Evolutionary conservation across 1,140 invertebrate species (phyloP), one percentile per base, ranked within the genome.

Genomic region (Stegodyphus mimosarum): DNA sequence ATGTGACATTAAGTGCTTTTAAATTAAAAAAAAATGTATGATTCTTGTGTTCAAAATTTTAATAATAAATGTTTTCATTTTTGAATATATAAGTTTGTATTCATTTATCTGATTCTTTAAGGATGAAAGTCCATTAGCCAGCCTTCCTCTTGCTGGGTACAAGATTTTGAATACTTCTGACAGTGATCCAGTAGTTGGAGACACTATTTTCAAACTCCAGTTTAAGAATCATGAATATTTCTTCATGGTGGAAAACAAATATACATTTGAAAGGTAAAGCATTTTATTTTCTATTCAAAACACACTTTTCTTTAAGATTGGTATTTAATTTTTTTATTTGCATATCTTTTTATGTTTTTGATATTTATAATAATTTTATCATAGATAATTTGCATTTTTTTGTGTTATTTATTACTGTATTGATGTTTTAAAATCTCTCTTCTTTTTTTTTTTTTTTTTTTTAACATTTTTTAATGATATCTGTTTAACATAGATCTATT

Each of bases 151-250:
- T 10, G 72, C 72, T 49, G 81, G 81, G 2, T 84, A 84, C 18
- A 75, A 60, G 50, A 76, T 84, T 50, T 63, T 70, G 64, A 66
- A 13, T 11, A 84, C 81, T 7, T 50, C 13, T 6, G 53, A 60
- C 18, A 51, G 15, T 66, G 81, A 84, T 84, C n/a, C 74, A 1
- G 73, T 84, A 51, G 49, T 3, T 70, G 81, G 81, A 66, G 81
- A 84, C 10, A 55, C 50, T 60, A 84, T 84, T 48, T 84, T 84
- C 63, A 84, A 84, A 50, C 50, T 84, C 1, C n/a, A 66, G 49
- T 84, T 75, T 71, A 84, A 84, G 60, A 84, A 60, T 52, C 81
- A 84, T 63, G 73, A 84, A 60, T 84, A 75, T n/a, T 84, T 75
- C 71, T 84, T 84, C 18, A 84, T 72, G 11, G 81, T 84, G 51